These are phyloP conservation scores for Malurus leucopterus DNA, from an alignment of 2,797 vertebrate genomes.

Conservation along the genomic window DNA sequence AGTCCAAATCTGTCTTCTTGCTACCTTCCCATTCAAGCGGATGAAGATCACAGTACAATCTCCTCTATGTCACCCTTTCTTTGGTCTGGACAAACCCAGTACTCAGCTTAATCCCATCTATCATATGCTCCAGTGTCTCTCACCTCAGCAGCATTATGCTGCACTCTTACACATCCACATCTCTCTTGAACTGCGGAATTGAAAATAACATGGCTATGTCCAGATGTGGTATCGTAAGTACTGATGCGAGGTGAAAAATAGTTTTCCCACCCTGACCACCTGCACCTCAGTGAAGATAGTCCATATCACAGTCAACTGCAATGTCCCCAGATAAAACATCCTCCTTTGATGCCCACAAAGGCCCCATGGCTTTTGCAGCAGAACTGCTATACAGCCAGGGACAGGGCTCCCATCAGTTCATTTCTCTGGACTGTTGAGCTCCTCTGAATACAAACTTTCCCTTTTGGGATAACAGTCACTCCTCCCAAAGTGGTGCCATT, in stretches of 20 bases:
- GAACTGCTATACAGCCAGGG: not conserved
- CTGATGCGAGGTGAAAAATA: not conserved
- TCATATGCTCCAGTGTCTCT: not conserved
- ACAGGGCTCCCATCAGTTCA: not conserved
- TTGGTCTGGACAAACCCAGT: not conserved
- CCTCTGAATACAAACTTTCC: not conserved
- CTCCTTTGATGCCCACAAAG: not conserved
- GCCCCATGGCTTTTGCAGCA: not conserved
- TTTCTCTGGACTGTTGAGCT: not conserved
- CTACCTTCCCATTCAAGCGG: not conserved
- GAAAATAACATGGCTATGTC: not conserved
- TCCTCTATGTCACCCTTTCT: not conserved
- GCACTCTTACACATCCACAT: not conserved
- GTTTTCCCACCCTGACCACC: not conserved
- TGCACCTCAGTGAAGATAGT: not conserved
- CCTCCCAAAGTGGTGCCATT: not conserved
- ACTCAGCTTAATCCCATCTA: not conserved
- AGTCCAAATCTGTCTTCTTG: not conserved
- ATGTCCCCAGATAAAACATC: not conserved
- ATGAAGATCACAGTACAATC: not conserved
- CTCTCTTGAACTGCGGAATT: not conserved
- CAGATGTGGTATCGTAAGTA: not conserved
- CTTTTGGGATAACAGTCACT: not conserved
- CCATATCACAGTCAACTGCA: not conserved
- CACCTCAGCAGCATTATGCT: not conserved